A percentile compares a stretch with the other conserved stretches of the same genome.
Conservation (phyloP, 1,140 invertebrate genomes). For the Drosophila pallidifrons region DNA sequence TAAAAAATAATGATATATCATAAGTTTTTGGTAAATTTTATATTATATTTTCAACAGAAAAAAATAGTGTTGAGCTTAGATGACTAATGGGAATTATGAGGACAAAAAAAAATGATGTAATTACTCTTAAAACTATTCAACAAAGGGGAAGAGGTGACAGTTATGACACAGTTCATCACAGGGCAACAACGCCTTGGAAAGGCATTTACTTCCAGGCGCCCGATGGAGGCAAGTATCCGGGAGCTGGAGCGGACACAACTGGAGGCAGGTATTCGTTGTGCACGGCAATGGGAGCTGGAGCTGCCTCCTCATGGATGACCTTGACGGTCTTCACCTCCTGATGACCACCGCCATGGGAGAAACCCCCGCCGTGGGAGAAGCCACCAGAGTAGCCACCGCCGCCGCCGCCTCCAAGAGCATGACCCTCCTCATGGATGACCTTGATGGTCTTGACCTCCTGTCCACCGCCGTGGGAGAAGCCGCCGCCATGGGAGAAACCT, state of each 20-base stretch:
- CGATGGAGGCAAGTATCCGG: slow-evolving; percentile 69
- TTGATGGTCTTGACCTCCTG: slow-evolving; percentile 74
- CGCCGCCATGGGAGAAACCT: slow-evolving; percentile 42
- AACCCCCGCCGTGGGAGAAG: slow-evolving; percentile 18
- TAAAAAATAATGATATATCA: no score
- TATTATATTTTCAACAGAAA: slow-evolving; percentile 64
- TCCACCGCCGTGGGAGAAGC: slow-evolving; percentile 26
- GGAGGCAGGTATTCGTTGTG: slow-evolving; percentile 60
- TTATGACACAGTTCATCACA: slow-evolving; percentile 68
- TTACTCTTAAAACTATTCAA: slow-evolving; percentile 70
- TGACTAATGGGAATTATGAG: slow-evolving; percentile 30
- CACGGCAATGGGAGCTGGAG: slow-evolving; percentile 41
- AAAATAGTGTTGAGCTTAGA: slow-evolving; percentile 48
- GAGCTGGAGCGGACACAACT: slow-evolving; percentile 45
- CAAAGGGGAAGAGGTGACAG: slow-evolving; percentile 56
- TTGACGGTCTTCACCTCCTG: slow-evolving; percentile 70
- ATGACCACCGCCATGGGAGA: slow-evolving; percentile 16
- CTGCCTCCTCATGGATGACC: slow-evolving; percentile 68
- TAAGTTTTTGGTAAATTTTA: slow-evolving; percentile 35
- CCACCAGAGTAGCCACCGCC: slow-evolving; percentile 30
- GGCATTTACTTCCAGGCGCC: slow-evolving; percentile 67
- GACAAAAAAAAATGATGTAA: slow-evolving; percentile 51
- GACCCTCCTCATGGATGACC: slow-evolving; percentile 75
- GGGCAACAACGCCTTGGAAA: slow-evolving; percentile 17
- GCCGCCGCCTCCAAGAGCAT: slow-evolving; percentile 34